These are phyloP conservation scores for Osmerus eperlanus DNA, from an alignment of 2,113 vertebrate species.

Conservation along the genomic window DNA sequence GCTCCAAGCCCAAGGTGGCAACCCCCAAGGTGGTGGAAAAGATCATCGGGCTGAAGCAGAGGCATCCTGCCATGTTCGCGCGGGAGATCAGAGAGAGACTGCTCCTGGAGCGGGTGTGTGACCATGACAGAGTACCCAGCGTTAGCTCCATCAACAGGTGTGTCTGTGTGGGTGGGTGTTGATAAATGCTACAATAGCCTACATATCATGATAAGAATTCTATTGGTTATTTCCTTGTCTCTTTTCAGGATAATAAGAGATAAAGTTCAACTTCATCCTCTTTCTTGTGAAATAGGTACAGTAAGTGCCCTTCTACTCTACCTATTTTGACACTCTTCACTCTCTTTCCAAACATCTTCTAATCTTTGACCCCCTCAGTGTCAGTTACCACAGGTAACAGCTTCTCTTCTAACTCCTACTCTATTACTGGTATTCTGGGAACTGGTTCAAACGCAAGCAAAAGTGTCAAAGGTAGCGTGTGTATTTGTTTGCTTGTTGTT, in stretches of 20 bases:
- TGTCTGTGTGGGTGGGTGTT: slow-evolving; percentile 68
- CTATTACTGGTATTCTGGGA: slow-evolving; percentile 74
- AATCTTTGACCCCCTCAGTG: slow-evolving; percentile 23
- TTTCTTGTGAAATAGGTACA: slow-evolving; percentile 58
- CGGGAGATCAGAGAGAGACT: slow-evolving; percentile 80
- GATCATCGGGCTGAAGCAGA: slow-evolving; percentile 75
- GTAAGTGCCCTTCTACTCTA: slow-evolving; percentile 1
- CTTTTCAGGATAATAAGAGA: slow-evolving; percentile 75
- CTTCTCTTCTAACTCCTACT: slow-evolving; percentile 62
- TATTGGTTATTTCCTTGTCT: slow-evolving; percentile 9
- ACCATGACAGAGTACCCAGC: slow-evolving; percentile 75
- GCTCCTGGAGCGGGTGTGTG: slow-evolving; percentile 74
- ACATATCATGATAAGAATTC: too few species aligned
- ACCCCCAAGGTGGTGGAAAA: slow-evolving; percentile 78
- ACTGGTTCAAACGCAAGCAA: slow-evolving; percentile 45
- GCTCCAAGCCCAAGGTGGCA: slow-evolving; percentile 81
- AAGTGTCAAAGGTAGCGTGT: slow-evolving; percentile 33
- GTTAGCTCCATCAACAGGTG: slow-evolving; percentile 83
- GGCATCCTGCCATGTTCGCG: slow-evolving; percentile 78
- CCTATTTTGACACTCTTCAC: neutral
- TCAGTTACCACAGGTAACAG: slow-evolving; percentile 22
- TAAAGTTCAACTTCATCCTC: slow-evolving; percentile 69
- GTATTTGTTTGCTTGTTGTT: neutral
- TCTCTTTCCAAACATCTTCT: neutral
- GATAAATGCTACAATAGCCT: too few species aligned